Evolutionary conservation across 2,797 vertebrate genomes (phyloP).

Genomic region (Myotis findleyi): DNA sequence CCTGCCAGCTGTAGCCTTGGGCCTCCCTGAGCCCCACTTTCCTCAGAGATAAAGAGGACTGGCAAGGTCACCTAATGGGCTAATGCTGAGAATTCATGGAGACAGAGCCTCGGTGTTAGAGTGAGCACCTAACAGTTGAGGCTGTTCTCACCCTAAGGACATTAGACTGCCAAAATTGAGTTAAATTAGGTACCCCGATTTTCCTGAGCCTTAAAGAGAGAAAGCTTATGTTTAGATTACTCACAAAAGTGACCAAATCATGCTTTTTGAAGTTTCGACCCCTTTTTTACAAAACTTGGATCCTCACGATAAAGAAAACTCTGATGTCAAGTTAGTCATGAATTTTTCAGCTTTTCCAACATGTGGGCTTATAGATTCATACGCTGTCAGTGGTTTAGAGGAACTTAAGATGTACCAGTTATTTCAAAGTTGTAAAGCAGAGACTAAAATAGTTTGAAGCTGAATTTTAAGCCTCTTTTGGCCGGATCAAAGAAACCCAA

Average conservation of each 20-base stretch:
- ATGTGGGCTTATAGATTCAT: slow-evolving; percentile 4
- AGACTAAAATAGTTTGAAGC: slow-evolving; percentile 75
- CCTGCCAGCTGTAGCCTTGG: background rate
- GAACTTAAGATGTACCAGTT: slow-evolving; percentile 55
- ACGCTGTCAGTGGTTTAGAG: background rate
- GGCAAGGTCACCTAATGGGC: background rate
- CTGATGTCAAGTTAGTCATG: background rate
- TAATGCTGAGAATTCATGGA: background rate
- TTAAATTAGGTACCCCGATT: background rate
- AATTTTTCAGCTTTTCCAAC: background rate
- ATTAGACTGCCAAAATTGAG: background rate
- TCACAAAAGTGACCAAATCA: background rate
- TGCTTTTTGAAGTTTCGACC: background rate
- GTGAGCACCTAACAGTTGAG: background rate
- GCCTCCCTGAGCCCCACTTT: background rate
- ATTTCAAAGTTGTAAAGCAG: slow-evolving; percentile 58
- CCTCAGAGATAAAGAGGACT: background rate
- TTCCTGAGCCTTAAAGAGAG: background rate
- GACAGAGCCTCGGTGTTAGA: background rate
- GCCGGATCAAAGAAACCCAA: slow-evolving; percentile 81
- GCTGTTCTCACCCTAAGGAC: background rate
- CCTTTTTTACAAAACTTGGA: background rate
- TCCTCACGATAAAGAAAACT: background rate
- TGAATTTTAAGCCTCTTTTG: slow-evolving; percentile 80
- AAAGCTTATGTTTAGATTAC: background rate